phyloP scores from a whole-genome alignment of 92 coral and sea anemone species.

The Actinostola sp. region DNA sequence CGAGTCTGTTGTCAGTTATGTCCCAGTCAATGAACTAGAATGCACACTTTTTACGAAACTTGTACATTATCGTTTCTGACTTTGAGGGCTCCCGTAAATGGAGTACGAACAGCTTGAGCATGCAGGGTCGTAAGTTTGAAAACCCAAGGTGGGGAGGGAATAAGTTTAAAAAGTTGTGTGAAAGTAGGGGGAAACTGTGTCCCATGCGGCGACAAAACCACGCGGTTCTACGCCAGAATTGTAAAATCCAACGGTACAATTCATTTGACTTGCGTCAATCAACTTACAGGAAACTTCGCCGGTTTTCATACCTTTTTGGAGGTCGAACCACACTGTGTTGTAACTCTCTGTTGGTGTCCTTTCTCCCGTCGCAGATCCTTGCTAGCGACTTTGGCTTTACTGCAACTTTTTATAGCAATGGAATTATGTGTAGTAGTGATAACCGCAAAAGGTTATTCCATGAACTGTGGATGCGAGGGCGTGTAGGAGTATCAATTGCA shows the following conservation, averaged over 20 bases:
- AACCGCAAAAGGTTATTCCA: slow-evolving; percentile 20
- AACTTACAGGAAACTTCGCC: background rate
- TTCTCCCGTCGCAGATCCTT: background rate
- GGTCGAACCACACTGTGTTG: background rate
- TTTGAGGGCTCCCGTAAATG: no score
- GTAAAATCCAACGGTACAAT: background rate
- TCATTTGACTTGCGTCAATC: background rate
- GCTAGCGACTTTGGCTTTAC: slow-evolving; percentile 5
- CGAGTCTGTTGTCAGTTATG: slow-evolving; percentile 19
- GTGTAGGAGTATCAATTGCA: slow-evolving; percentile 31
- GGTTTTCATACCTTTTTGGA: slow-evolving; percentile 7
- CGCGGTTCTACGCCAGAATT: no score
- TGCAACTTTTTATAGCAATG: slow-evolving; percentile 20
- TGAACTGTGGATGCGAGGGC: slow-evolving; percentile 37
- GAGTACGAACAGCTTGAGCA: background rate
- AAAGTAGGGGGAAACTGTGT: background rate
- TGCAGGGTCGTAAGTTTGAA: background rate
- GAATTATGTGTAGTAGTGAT: slow-evolving; percentile 31
- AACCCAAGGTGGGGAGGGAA: background rate
- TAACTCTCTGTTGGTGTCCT: background rate
- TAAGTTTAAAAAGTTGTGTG: background rate
- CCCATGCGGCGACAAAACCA: background rate
- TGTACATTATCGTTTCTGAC: no score
- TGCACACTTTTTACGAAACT: background rate
- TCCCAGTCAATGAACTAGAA: slow-evolving; percentile 11